These are phyloP conservation scores for Andinoacara biseriatus DNA, from an alignment of 2,113 vertebrate genomes.

Conservation along the genomic window DNA sequence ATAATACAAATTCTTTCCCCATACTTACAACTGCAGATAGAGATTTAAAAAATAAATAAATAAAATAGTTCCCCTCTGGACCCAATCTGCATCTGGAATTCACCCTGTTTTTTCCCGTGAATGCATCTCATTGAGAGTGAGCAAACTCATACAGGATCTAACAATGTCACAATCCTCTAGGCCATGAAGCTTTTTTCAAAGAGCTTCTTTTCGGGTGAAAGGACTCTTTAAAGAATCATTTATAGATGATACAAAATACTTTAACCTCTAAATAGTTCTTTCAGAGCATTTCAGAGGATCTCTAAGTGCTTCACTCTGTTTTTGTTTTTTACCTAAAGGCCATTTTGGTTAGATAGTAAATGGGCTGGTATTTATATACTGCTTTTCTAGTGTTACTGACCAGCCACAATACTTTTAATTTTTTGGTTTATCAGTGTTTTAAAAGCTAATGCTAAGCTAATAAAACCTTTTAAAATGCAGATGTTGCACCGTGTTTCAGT, in stretches of 20 bases:
- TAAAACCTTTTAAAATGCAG: neutral
- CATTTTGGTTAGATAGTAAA: neutral
- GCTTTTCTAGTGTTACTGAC: neutral
- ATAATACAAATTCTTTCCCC: neutral
- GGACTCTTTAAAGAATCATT: slow-evolving; percentile 48
- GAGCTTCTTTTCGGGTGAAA: slow-evolving; percentile 50
- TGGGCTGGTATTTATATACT: neutral
- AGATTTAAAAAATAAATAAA: neutral
- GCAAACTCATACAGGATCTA: slow-evolving; percentile 44
- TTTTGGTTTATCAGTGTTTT: neutral
- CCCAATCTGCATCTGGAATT: slow-evolving; percentile 24
- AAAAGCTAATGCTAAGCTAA: neutral
- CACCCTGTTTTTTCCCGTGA: slow-evolving; percentile 30
- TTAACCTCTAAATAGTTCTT: slow-evolving; percentile 40
- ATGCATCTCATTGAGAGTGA: slow-evolving; percentile 47
- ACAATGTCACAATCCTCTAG: slow-evolving; percentile 62
- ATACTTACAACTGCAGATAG: neutral
- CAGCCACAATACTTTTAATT: neutral
- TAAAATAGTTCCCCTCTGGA: slow-evolving; percentile 15
- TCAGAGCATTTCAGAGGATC: neutral
- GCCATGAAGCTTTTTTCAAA: slow-evolving; percentile 48
- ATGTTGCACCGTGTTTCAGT: neutral
- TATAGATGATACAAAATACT: slow-evolving; percentile 40
- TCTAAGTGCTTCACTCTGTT: slow-evolving; percentile 13
- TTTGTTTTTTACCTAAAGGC: neutral